phyloP scores from a whole-genome alignment of 2,113 vertebrate species.

The Heterotis niloticus region DNA sequence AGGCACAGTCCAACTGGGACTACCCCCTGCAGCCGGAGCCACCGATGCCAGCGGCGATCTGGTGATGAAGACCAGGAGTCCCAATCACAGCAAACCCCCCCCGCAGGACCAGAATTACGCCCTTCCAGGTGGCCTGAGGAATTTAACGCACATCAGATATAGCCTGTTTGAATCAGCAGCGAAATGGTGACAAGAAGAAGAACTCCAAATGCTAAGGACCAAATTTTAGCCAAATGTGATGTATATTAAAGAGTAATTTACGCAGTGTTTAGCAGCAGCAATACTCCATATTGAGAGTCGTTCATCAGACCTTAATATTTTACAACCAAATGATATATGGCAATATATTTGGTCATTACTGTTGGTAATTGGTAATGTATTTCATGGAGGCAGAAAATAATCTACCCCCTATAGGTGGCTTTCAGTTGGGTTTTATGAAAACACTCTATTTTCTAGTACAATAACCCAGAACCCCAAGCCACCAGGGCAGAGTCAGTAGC shows the following conservation, averaged over 20 bases:
- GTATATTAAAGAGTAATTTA: background rate
- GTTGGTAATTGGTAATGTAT: background rate
- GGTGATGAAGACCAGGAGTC: slow-evolving; percentile 36
- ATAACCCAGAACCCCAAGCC: slow-evolving; percentile 14
- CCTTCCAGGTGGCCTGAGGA: slow-evolving; percentile 21
- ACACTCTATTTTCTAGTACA: slow-evolving; percentile 17
- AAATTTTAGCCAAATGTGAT: background rate
- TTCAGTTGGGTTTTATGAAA: slow-evolving; percentile 15
- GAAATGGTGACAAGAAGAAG: background rate
- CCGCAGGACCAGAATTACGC: slow-evolving; percentile 22
- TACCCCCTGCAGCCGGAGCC: background rate
- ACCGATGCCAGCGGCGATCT: background rate
- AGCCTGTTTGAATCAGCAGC: background rate
- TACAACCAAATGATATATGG: background rate
- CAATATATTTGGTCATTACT: background rate
- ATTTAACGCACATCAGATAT: background rate
- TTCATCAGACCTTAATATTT: background rate
- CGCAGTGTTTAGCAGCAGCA: background rate
- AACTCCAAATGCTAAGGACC: background rate
- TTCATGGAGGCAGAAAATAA: background rate
- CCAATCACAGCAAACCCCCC: background rate
- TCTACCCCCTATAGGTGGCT: slow-evolving; percentile 9
- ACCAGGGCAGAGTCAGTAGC: background rate
- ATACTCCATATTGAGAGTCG: background rate
- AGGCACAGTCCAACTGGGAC: background rate